These are phyloP conservation scores for Bruchidius siliquastri DNA, from an alignment of 2,888 invertebrate genomes.

Conservation along the genomic window DNA sequence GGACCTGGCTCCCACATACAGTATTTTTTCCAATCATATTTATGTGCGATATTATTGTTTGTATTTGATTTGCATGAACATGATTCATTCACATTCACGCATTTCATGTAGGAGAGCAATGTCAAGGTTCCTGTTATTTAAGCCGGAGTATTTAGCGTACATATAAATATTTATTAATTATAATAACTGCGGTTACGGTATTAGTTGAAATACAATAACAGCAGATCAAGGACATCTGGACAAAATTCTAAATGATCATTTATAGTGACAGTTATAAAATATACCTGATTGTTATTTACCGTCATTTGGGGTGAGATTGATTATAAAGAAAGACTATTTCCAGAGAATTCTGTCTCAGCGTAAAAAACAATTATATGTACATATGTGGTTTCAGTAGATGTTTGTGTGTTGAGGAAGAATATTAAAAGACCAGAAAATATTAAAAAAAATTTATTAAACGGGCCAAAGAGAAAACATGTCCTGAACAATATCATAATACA, in stretches of 20 bases:
- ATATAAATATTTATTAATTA: neutral
- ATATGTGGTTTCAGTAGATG: no score
- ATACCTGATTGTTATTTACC: no score
- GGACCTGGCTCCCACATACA: neutral
- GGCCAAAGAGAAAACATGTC: no score
- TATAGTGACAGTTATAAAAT: neutral
- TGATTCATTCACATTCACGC: neutral
- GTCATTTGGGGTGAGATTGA: no score
- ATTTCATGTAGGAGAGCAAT: neutral
- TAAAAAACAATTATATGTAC: no score
- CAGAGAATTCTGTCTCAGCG: no score
- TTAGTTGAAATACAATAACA: neutral
- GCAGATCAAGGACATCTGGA: neutral
- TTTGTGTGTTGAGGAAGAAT: no score
- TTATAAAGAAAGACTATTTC: no score
- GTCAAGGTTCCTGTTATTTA: neutral
- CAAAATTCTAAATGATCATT: neutral
- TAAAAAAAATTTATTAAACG: no score
- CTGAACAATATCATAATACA: no score
- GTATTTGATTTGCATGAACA: neutral
- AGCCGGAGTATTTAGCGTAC: neutral
- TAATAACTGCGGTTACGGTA: neutral
- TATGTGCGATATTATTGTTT: neutral
- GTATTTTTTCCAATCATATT: neutral
- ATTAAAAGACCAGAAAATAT: no score